Evolutionary conservation across 2,888 invertebrate genomes (phyloP).

Genomic region (Xylota segnis): DNA sequence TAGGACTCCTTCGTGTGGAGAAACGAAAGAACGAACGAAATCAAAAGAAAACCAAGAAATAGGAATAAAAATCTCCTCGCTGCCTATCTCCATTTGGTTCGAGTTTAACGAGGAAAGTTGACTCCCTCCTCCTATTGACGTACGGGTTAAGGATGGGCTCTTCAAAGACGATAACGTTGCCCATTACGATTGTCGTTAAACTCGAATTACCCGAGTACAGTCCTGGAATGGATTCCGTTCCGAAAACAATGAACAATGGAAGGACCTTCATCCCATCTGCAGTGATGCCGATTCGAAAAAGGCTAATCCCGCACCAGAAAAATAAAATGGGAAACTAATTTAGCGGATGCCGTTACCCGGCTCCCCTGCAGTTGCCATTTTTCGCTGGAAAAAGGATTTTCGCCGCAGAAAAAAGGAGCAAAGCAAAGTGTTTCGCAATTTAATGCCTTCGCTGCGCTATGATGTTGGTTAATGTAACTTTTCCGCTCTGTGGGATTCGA

Average conservation of each 20-base stretch:
- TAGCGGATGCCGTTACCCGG: slow-evolving; percentile 8
- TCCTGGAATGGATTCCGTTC: slow-evolving; percentile 17
- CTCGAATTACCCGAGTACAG: slow-evolving; percentile 32
- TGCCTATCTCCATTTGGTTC: not conserved
- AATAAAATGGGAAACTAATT: slow-evolving; percentile 13
- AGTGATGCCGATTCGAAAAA: not conserved
- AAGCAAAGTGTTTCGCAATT: slow-evolving; percentile 9
- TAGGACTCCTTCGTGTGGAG: not conserved
- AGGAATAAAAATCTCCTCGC: not conserved
- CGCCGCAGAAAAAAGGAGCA: not conserved
- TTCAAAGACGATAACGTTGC: slow-evolving; percentile 37
- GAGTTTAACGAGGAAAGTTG: slow-evolving; percentile 38
- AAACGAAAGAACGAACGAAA: not conserved
- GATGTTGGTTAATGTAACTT: slow-evolving; percentile 22
- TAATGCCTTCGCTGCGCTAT: not conserved
- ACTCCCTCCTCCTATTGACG: slow-evolving; percentile 6
- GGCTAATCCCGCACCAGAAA: not conserved
- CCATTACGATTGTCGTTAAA: slow-evolving; percentile 48
- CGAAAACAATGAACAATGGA: not conserved
- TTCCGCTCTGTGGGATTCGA: slow-evolving; percentile 6
- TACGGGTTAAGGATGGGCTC: slow-evolving; percentile 10
- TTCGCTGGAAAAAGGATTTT: slow-evolving; percentile 1
- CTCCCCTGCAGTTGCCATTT: not conserved
- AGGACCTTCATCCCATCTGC: not conserved
- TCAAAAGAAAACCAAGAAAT: not conserved